Conservation (phyloP, 2,113 vertebrate species). For the Silurus meridionalis region DNA sequence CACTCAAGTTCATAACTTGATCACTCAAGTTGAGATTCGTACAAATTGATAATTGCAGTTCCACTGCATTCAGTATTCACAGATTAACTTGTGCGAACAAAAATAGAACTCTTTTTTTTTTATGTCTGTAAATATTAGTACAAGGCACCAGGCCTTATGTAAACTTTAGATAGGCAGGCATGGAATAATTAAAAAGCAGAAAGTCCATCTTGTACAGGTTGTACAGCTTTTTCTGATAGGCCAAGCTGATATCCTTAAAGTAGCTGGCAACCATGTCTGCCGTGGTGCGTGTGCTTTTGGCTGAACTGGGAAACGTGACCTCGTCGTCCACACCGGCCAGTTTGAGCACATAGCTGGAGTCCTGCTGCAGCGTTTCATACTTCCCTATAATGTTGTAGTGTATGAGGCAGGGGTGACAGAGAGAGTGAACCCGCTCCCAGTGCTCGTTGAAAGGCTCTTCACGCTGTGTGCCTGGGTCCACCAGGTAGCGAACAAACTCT, state of each 20-base stretch:
- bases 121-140: background rate
- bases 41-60: background rate
- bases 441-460: conserved; percentile 91
- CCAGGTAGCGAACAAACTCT: conserved; percentile 90
- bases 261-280: conserved; percentile 79
- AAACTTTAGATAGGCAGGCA: conserved; percentile 82
- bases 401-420: conserved; percentile 92
- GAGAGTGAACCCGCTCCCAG: conserved; percentile 91
- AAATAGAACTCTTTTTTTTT: background rate
- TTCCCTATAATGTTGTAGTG: conserved; percentile 92
- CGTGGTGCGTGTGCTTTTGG: conserved; percentile 75
- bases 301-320: conserved; percentile 77
- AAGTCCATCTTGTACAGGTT: conserved; percentile 95
- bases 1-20: background rate
- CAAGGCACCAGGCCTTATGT: conserved; percentile 51
- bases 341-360: conserved; percentile 83
- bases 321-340: conserved; percentile 72
- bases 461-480: conserved; percentile 84
- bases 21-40: background rate
- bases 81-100: background rate
- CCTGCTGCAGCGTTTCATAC: conserved; percentile 87
- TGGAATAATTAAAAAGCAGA: conserved; percentile 92
- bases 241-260: conserved; percentile 86
- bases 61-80: background rate
- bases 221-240: conserved; percentile 89